Base-by-base conservation (phyloP, 2,888 invertebrate genomes). In the Harmothoe impar region DNA sequence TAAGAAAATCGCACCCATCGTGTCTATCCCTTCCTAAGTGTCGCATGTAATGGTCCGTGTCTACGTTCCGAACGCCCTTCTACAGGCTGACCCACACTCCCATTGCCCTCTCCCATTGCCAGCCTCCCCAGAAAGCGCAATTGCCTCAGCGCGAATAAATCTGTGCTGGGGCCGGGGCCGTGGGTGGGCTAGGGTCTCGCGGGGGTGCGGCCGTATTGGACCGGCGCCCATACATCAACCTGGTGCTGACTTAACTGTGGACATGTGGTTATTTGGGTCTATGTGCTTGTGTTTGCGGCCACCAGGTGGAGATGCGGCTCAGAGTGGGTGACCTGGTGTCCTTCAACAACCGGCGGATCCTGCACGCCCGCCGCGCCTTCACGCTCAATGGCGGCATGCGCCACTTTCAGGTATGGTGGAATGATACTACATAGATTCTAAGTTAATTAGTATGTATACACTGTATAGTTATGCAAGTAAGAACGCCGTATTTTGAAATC, bases 301-400 rank as follows among this genome's bases (percentile, higher is more conserved):
- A n/a, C 33, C 91, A 94, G 94, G 90, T 93, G 23, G 92, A 92
- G 52, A 92, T 93, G 43, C 90, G 92, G n/a, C 81, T 95, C 77
- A 89, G 91, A 43, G 93, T 92, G 0, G 95, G 95, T n/a, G 95
- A 95, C 89, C 84, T 94, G 62, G 90, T 94, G 33, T 91, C 92
- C 10, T 95, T 95, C 91, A 95, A 95, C 92, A 95, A 95, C 90
- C 93, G 94, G 29, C 92, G 95, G 81, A 92, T 95, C 77, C 92
- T 95, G 52, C 95, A 95, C 92, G 94, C 93, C 10, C 91, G 95
- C 51, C 91, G 92, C 20, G 92, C 90, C 0, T 94, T 95, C 89
- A 56, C 89, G 0, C 91, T 94, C n/a, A 94, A 94, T 91, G 94
- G 94, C n/a, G 95, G 95, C n/a, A 78, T 91, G 29, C 92, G 95